phyloP scores from a whole-genome alignment of 2,113 vertebrate species.

The Orycteropus afer region DNA sequence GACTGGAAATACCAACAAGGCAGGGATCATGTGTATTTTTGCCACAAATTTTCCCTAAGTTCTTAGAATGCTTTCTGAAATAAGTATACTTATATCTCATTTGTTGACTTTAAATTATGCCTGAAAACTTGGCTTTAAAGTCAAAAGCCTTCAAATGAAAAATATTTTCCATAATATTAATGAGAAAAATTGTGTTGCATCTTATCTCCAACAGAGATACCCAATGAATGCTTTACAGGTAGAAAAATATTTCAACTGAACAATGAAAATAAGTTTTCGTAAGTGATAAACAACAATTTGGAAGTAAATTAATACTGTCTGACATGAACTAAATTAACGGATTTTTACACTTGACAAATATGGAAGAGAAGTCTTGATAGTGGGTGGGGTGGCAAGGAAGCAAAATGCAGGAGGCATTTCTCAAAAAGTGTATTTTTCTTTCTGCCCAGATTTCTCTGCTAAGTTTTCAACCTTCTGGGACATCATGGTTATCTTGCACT shows the following conservation, averaged over 20 bases:
- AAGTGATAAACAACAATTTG: constrained; percentile 15
- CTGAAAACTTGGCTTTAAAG: not conserved
- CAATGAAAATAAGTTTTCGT: constrained; percentile 6
- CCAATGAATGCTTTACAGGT: not conserved
- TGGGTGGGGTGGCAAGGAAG: not conserved
- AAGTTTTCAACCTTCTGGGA: not conserved
- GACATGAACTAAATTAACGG: constrained; percentile 26
- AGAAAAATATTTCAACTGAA: constrained; percentile 38
- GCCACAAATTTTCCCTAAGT: not conserved
- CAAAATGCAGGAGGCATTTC: not conserved
- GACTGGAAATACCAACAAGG: not conserved
- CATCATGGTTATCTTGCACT: not conserved
- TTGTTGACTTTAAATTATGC: constrained; percentile 15
- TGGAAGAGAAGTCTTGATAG: not conserved
- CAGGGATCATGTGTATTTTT: not conserved
- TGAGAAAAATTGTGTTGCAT: constrained; percentile 12
- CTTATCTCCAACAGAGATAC: not conserved
- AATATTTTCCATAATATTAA: not conserved
- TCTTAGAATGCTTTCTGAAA: not conserved
- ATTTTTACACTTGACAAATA: not conserved
- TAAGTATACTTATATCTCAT: not conserved
- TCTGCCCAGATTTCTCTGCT: not conserved
- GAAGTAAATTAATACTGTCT: constrained; percentile 27
- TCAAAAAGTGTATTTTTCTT: not conserved
- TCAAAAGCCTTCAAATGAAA: constrained; percentile 17